Base-by-base conservation (phyloP, 2,113 vertebrate genomes). In the Heterotis niloticus region DNA sequence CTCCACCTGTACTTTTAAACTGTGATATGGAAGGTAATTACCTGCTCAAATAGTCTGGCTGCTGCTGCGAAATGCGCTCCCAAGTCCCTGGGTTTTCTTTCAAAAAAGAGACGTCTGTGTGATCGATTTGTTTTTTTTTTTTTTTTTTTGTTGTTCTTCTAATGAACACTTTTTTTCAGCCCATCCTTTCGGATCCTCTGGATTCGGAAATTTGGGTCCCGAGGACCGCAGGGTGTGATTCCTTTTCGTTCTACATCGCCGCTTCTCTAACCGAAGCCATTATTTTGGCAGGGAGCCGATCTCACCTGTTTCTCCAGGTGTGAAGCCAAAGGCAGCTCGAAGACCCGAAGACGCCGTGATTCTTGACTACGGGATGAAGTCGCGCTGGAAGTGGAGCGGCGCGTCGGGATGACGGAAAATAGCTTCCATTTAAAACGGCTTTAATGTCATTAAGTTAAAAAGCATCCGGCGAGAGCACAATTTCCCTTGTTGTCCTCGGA, bases 11-110 rank as follows among this genome's bases (percentile, higher is more conserved):
- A 7, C 10, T 59, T 4, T 59, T 28, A 59, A 26, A 26, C 26
- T 24, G 23, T 74, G 72, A 74, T 28, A 12, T 28, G 17, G 13
- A 60, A 18, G 52, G 56, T 74, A 28, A 74, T 74, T 59, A 74
- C 24, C 14, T 7, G 7, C 34, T 44, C 34, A 44, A 44, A 44
- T 44, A 44, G 34, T 44, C 34, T 44, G 34, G 34, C 34, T 62
- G 60, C 60, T 4, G 14, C 14, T 62, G 60, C 20, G 60, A 62
- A 20, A 14, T 62, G 60, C 14, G 14, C 34, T 62, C 20, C 20
- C 0, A 14, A 62, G 7, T 44, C 7, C 2, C 7, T 4, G 7
- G 3, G 7, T 44, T 44, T 44, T 44, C 34, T 44, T 44, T 44
- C 7, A 44, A 44, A 44, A 44, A 44, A 44, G 34, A 44, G 7